These are phyloP conservation scores for Acanthurus leucopareius DNA, from an alignment of 2,797 vertebrate genomes.

Conservation along the genomic window DNA sequence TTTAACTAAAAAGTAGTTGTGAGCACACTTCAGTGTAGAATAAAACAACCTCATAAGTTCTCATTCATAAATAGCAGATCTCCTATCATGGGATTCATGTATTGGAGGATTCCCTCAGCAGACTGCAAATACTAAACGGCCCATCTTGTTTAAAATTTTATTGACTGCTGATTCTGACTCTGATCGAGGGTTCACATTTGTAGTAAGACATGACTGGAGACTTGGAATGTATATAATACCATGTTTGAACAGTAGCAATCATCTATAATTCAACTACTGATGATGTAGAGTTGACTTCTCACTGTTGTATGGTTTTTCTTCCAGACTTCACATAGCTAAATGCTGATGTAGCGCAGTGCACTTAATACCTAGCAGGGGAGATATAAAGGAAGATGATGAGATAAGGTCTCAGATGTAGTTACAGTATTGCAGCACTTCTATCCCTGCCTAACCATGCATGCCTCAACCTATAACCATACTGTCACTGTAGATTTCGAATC, in stretches of 20 bases:
- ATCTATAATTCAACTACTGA: background rate
- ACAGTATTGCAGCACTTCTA: slow-evolving; percentile 22
- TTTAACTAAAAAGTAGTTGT: background rate
- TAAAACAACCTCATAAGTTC: background rate
- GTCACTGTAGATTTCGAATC: slow-evolving; percentile 26
- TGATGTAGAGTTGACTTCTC: slow-evolving; percentile 2
- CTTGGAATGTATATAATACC: background rate
- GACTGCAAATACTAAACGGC: background rate
- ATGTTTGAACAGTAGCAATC: slow-evolving; percentile 3
- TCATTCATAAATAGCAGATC: background rate
- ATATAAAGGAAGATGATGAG: slow-evolving; percentile 37
- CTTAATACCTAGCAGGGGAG: slow-evolving; percentile 24
- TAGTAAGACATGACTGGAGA: background rate
- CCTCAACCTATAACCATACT: slow-evolving; percentile 46
- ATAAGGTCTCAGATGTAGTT: slow-evolving; percentile 43
- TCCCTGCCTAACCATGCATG: slow-evolving; percentile 25
- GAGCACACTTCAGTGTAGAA: background rate
- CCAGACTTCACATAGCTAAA: slow-evolving; percentile 1
- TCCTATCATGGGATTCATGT: background rate
- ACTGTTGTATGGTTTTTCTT: slow-evolving; percentile 5
- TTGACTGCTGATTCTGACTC: background rate
- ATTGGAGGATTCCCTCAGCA: background rate
- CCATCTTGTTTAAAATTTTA: slow-evolving; percentile 1
- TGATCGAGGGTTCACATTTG: background rate
- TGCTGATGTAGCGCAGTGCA: background rate